Base-by-base conservation (phyloP, 2,888 invertebrate genomes). In the Eupithecia insigniata region DNA sequence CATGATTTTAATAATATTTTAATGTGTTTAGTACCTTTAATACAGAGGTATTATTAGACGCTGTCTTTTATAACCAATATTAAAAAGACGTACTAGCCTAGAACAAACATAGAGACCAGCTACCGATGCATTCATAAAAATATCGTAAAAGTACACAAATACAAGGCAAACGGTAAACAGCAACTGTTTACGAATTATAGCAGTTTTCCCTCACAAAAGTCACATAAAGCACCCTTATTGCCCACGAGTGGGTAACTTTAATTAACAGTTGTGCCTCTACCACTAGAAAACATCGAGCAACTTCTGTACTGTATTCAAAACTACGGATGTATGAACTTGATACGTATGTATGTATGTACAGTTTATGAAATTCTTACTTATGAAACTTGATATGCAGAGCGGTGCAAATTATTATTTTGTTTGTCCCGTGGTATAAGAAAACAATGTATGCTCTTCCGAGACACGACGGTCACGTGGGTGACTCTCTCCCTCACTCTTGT, bases 291-390 rank as follows among this genome's bases (percentile, higher is more conserved):
- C 79, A 79, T 71, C 69, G 74, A 64, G 76, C 78, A 87, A 88
- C 84, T 88, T 82, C 79, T 77, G 78, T 76, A 70, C 74, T 71
- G 82, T 76, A 88, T 90, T 89, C 87, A 85, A 70, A 86, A 80
- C 86, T 84, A 83, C 82, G 84, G 85, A 87, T 86, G 89, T 88
- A 86, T 80, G 79, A 84, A 83, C 72, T 77, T 80, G 86, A 89
- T 89, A 89, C 80, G 80, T 78, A 73, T 74, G n/a, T n/a, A n/a
- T n/a, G n/a, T n/a, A n/a, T n/a, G n/a, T n/a, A 12, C 2, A 80
- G 75, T 70, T 73, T 70, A 70, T 66, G 66, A 66, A 70, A 46
- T 65, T n/a, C n/a, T n/a, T n/a, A n/a, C n/a, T n/a, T n/a, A n/a
- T n/a, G n/a, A n/a, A n/a, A n/a, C n/a, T n/a, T n/a, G n/a, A n/a